Conservation (phyloP, 2,113 vertebrate species). For the Nansenia antarctica region DNA sequence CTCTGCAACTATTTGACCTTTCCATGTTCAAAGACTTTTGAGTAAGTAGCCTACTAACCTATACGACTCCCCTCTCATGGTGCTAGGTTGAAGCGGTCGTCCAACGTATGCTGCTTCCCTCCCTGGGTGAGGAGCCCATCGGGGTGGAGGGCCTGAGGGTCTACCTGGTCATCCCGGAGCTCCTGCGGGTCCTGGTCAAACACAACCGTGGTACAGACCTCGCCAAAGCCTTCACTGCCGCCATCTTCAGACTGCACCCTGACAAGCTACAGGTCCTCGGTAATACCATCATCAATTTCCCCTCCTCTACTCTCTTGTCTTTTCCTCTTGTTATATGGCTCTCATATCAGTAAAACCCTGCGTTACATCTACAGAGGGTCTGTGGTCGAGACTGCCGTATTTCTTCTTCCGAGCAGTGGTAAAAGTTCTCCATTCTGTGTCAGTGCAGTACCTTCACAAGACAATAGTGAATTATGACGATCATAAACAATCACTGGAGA, state of each 20-base stretch:
- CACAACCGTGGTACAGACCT: background rate
- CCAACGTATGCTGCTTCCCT: slow-evolving; percentile 11
- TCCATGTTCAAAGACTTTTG: background rate
- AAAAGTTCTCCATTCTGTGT: slow-evolving; percentile 20
- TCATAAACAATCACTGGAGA: no score
- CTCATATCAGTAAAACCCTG: no score
- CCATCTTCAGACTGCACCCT: slow-evolving; percentile 33
- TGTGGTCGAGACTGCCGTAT: slow-evolving; percentile 41
- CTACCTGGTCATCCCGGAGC: slow-evolving; percentile 50
- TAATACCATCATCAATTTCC: no score
- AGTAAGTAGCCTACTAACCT: no score
- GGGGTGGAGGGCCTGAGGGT: slow-evolving; percentile 43
- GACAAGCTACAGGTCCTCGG: slow-evolving; percentile 17
- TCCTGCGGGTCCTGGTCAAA: slow-evolving; percentile 23
- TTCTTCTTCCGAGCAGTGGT: slow-evolving; percentile 37
- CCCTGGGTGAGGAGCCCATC: slow-evolving; percentile 14
- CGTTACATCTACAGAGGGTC: slow-evolving; percentile 25
- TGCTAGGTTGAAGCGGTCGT: slow-evolving; percentile 38
- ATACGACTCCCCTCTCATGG: background rate
- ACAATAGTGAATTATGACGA: no score
- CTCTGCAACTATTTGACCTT: background rate
- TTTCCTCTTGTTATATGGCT: no score
- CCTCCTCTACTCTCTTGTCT: background rate
- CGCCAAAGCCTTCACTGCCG: slow-evolving; percentile 2
- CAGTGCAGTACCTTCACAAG: background rate